Evolutionary conservation across 1,140 invertebrate genomes (phyloP).

Genomic region (Camponotus floridanus): DNA sequence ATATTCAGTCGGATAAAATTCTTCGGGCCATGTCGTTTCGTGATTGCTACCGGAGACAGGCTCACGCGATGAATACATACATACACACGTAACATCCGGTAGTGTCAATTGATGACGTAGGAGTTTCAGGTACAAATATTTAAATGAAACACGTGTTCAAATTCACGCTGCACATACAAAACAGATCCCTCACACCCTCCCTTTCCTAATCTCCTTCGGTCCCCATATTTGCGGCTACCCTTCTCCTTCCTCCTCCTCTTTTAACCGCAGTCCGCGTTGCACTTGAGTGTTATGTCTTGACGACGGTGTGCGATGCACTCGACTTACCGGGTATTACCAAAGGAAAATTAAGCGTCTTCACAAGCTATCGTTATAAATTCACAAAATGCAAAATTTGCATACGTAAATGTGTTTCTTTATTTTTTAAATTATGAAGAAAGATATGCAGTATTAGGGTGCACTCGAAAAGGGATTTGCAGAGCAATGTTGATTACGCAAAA

Average conservation of each 20-base stretch:
- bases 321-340: slow-evolving; percentile 44
- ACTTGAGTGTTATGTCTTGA: slow-evolving; percentile 58
- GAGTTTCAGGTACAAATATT: slow-evolving; percentile 79
- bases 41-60: slow-evolving; percentile 3
- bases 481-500: slow-evolving; percentile 9
- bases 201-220: background rate
- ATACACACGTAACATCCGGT: slow-evolving; percentile 15
- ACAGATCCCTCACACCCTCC: slow-evolving; percentile 73
- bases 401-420: background rate
- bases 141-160: slow-evolving; percentile 82
- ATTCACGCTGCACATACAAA: slow-evolving; percentile 80
- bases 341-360: background rate
- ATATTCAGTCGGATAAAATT: background rate
- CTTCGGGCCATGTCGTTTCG: slow-evolving; percentile 1
- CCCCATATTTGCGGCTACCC: background rate
- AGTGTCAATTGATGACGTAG: slow-evolving; percentile 78
- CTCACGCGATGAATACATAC: background rate
- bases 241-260: background rate
- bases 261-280: slow-evolving; percentile 19
- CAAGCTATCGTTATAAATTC: slow-evolving; percentile 20
- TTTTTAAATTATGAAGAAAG: background rate
- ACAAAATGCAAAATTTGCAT: background rate
- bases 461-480: background rate
- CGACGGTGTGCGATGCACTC: slow-evolving; percentile 30
- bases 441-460: background rate